Evolutionary conservation across 1,140 invertebrate species (phyloP).

Genomic region (Pantala flavescens): DNA sequence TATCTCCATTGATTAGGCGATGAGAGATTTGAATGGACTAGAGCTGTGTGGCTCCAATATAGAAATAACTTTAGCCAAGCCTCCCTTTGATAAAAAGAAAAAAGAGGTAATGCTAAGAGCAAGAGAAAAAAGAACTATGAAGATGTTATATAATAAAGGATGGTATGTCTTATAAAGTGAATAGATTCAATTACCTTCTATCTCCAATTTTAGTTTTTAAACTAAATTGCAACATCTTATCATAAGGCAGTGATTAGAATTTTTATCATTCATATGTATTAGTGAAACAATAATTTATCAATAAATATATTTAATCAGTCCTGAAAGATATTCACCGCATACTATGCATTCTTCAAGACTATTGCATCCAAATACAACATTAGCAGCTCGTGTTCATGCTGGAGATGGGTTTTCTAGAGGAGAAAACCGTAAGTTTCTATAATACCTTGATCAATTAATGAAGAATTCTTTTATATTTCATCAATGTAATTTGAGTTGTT

Average conservation of each 20-base stretch:
- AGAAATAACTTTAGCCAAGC: constrained; percentile 95
- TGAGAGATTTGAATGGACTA: constrained; percentile 87
- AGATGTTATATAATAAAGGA: constrained; percentile 73
- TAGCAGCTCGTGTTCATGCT: no score
- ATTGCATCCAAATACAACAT: no score
- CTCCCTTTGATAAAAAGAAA: constrained; percentile 95
- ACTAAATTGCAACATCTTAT: background rate
- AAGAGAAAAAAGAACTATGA: constrained; percentile 83
- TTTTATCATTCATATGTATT: background rate
- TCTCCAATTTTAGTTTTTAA: background rate
- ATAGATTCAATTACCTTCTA: background rate
- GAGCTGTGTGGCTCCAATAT: constrained; percentile 80
- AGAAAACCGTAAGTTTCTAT: constrained; percentile 49
- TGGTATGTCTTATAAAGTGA: constrained; percentile 44
- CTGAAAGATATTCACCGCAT: no score
- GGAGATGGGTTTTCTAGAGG: constrained; percentile 16
- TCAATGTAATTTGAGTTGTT: background rate
- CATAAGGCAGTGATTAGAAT: background rate
- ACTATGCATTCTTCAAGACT: no score
- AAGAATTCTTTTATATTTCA: constrained; percentile 43
- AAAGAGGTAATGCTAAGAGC: constrained; percentile 92
- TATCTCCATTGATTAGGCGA: constrained; percentile 50
- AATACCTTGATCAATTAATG: constrained; percentile 77
- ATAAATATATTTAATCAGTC: no score
- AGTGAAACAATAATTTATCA: no score